Conservation (phyloP, 2,888 invertebrate genomes). For the Pristionchus mayeri region DNA sequence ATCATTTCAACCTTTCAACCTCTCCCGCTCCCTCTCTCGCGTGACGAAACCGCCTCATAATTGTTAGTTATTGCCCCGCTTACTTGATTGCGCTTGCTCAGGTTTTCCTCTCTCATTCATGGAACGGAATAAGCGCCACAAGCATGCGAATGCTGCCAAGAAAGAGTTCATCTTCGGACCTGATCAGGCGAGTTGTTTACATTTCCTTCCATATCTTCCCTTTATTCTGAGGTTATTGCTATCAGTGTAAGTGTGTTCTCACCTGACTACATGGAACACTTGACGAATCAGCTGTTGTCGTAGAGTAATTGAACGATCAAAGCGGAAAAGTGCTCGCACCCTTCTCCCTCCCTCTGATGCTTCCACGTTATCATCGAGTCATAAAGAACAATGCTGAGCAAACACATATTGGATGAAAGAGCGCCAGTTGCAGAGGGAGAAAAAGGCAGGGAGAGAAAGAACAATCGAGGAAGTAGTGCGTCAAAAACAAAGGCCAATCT, state of each 20-base stretch:
- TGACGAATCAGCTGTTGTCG: too few relatives aligned
- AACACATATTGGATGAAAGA: constrained; percentile 37
- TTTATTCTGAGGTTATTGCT: too few relatives aligned
- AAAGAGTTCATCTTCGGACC: constrained; percentile 43
- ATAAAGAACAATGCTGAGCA: constrained; percentile 46
- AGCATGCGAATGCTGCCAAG: neutral
- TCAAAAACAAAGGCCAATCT: too few relatives aligned
- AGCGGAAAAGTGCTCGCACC: neutral
- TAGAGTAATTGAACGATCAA: neutral
- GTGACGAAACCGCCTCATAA: neutral
- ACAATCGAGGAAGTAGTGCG: constrained; percentile 20
- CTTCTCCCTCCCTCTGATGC: neutral
- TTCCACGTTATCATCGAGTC: constrained; percentile 41
- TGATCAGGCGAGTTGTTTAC: constrained; percentile 24
- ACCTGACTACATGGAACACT: too few relatives aligned
- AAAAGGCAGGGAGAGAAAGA: constrained; percentile 10
- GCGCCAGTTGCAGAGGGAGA: neutral
- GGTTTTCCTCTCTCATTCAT: constrained; percentile 48
- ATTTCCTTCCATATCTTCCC: too few relatives aligned
- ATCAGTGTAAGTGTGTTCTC: too few relatives aligned
- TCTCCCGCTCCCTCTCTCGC: neutral
- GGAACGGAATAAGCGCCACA: constrained; percentile 44
- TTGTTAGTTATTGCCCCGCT: constrained; percentile 23
- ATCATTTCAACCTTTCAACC: constrained; percentile 15
- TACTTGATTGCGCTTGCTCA: neutral